phyloP scores from a whole-genome alignment of 2,113 vertebrate species.

The Pongo pygmaeus region DNA sequence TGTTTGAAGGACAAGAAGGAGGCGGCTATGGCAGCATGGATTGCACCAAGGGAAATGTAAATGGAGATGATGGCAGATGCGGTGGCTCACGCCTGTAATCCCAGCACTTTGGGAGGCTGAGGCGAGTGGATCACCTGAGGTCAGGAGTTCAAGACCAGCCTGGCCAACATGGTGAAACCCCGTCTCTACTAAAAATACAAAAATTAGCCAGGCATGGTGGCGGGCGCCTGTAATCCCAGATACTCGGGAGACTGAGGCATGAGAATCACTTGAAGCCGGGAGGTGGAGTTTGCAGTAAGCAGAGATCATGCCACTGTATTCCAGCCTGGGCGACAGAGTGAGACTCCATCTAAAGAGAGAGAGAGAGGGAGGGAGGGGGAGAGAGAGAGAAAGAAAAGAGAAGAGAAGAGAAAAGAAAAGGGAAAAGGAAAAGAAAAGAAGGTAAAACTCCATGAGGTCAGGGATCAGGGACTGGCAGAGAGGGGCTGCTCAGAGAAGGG shows the following conservation, averaged over 20 bases:
- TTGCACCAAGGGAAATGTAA: not conserved
- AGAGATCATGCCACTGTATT: not conserved
- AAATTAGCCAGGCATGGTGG: not conserved
- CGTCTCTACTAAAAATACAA: no score
- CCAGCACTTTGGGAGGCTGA: not conserved
- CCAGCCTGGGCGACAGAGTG: not conserved
- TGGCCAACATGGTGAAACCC: not conserved
- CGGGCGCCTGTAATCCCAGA: not conserved
- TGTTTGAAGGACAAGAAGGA: not conserved
- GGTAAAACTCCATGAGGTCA: no score
- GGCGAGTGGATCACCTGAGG: not conserved
- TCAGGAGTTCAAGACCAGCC: not conserved
- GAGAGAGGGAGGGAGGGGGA: no score
- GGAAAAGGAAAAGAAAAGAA: no score
- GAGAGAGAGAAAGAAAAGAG: no score
- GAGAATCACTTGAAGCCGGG: not conserved
- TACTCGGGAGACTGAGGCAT: not conserved
- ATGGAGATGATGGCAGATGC: rapidly evolving
- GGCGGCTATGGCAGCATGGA: not conserved
- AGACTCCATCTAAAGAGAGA: no score
- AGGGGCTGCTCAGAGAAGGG: no score
- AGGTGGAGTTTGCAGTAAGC: not conserved
- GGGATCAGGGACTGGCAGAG: not conserved
- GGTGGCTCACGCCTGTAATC: not conserved
- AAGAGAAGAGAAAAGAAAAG: no score